Conservation (phyloP, 2,888 invertebrate species). For the Sphecodes monilicornis region DNA sequence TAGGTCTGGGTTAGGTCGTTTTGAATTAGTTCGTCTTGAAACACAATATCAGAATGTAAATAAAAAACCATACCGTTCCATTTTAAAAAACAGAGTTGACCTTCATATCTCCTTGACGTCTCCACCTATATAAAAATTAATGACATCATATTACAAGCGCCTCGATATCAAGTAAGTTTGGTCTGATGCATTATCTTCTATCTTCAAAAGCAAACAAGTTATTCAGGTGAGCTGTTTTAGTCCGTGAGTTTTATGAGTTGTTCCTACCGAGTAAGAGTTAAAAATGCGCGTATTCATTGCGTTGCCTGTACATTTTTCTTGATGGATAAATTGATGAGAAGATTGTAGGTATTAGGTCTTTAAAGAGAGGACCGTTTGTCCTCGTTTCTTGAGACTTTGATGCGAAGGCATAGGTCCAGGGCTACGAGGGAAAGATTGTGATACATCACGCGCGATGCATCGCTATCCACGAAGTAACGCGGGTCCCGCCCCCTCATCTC, state of each 20-base stretch:
- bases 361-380: background rate
- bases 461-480: background rate
- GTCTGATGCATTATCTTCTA: no score
- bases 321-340: background rate
- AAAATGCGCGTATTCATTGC: background rate
- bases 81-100: no score
- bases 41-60: no score
- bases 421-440: constrained; percentile 9
- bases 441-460: constrained; percentile 19
- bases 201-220: no score
- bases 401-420: background rate
- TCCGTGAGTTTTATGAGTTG: background rate
- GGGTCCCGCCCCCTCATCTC: background rate
- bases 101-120: no score
- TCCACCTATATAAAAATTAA: no score
- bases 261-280: background rate
- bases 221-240: background rate
- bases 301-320: background rate
- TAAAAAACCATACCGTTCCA: no score
- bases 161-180: no score
- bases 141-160: no score
- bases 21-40: no score
- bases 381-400: background rate
- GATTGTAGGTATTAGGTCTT: background rate
- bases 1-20: no score